Conservation (phyloP, 1,140 invertebrate genomes). For the Colletes latitarsis region DNA sequence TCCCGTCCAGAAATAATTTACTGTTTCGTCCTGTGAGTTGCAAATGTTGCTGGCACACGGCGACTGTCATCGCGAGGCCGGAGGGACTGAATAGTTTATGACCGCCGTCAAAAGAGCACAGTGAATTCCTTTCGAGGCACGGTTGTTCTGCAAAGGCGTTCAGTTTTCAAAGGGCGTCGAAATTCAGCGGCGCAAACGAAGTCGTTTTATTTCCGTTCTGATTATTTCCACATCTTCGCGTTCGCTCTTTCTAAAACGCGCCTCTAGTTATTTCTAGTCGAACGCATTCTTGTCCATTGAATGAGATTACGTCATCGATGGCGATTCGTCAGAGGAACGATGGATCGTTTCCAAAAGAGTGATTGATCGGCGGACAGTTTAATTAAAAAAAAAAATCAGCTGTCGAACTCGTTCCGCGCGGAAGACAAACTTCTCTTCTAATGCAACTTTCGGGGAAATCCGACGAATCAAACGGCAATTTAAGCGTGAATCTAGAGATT, state of each 20-base stretch:
- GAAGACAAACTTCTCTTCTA: neutral
- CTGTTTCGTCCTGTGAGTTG: constrained; percentile 48
- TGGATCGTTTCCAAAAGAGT: constrained; percentile 25
- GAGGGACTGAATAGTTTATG: constrained; percentile 38
- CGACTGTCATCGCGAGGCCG: constrained; percentile 13
- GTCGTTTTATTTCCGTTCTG: neutral
- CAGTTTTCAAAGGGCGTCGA: neutral
- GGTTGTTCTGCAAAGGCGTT: neutral
- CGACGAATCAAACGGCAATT: neutral
- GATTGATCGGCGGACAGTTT: constrained; percentile 22
- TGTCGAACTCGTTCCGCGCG: constrained; percentile 5
- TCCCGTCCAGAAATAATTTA: constrained; percentile 48
- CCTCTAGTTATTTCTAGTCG: neutral
- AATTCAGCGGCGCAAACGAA: neutral
- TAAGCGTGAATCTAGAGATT: too few relatives aligned
- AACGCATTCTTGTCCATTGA: constrained; percentile 2
- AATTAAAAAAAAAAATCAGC: constrained; percentile 18
- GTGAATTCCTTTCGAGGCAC: neutral
- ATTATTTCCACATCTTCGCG: neutral
- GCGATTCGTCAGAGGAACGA: constrained; percentile 29
- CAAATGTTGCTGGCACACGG: constrained; percentile 18
- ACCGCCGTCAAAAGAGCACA: constrained; percentile 21
- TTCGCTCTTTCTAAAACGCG: neutral
- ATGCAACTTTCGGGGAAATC: neutral
- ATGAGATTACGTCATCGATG: neutral